phyloP scores from a whole-genome alignment of 1,140 invertebrate species.

The Heliothis subflexa region DNA sequence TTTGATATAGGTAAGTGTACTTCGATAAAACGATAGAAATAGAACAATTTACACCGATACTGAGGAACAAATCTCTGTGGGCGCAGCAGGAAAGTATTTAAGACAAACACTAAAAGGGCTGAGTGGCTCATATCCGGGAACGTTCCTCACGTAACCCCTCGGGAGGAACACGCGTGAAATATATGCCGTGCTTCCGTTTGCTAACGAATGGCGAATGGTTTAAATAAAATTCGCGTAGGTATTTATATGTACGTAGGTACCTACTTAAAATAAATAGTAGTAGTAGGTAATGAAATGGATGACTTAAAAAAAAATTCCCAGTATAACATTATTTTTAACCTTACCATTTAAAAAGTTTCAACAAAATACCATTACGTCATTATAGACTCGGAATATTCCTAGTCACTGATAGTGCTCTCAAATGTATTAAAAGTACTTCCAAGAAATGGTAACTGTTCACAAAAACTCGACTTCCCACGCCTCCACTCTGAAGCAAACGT shows the following conservation, averaged over 20 bases:
- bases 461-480: conserved; percentile 9
- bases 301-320: no score
- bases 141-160: conserved; percentile 55
- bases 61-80: background rate
- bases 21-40: no score
- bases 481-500: conserved; percentile 21
- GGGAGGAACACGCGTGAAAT: conserved; percentile 22
- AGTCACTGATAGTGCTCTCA: background rate
- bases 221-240: no score
- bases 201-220: background rate
- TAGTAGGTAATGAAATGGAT: no score
- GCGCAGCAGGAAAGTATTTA: conserved; percentile 42
- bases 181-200: background rate
- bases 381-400: background rate
- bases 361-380: background rate
- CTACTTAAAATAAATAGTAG: no score
- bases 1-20: no score
- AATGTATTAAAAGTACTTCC: conserved; percentile 30
- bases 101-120: conserved; percentile 60
- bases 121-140: conserved; percentile 63
- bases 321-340: no score
- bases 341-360: no score
- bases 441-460: conserved; percentile 10
- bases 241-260: no score
- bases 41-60: background rate